Evolutionary conservation across 53 echinoderm and acorn worm species (phyloP), one percentile per base, ranked within the genome.

Genomic region (Patiria pectinifera): DNA sequence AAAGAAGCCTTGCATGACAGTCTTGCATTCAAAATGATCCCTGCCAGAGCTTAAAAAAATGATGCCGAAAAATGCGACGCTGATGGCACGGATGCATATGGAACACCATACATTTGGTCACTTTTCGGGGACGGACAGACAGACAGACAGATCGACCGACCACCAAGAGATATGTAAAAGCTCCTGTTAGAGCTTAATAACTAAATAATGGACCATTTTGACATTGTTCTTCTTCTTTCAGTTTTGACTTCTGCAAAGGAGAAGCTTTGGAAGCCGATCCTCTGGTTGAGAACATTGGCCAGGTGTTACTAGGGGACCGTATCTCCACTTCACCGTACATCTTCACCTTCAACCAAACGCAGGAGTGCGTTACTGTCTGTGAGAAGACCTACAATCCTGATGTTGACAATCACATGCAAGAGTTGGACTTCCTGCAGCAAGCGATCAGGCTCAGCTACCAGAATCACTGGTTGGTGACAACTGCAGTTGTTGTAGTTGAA

Each of bases 221-320:
- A 14, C 25, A 23, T 89, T 69, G 6, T 69, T 69, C 10, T 69
- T 19, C 15, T 16, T 18, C 10, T 69, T 21, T 24, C 89, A 96
- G 96, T 53, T 98, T 95, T 87, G 98, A 98, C 91, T 97, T 98
- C 80, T 98, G 98, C 78, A 96, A 96, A 85, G n/a, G 93, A 94
- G 62, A 62, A 35, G 35, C 35, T 35, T 35, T 35, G 35, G 35
- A 35, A 35, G 35, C 72, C 45, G 91, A 89, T 59, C 98, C 98
- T 12, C 91, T 94, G 21, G 97, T 35, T 35, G 35, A 97, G 84
- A 98, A 98, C 83, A 94, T 98, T 45, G 98, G 98, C 24, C 98
- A 98, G 86, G 98, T 98, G 3, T 95, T 98, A 59, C 97, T 98
- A 59, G 98, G 98, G 18, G 98, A 98, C 69, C 95, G 98, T 26